A percentile compares a stretch with the other conserved stretches of the same genome.
Evolutionary conservation across 1,140 invertebrate genomes (phyloP).

Genomic region (Protaetia brevitarsis): DNA sequence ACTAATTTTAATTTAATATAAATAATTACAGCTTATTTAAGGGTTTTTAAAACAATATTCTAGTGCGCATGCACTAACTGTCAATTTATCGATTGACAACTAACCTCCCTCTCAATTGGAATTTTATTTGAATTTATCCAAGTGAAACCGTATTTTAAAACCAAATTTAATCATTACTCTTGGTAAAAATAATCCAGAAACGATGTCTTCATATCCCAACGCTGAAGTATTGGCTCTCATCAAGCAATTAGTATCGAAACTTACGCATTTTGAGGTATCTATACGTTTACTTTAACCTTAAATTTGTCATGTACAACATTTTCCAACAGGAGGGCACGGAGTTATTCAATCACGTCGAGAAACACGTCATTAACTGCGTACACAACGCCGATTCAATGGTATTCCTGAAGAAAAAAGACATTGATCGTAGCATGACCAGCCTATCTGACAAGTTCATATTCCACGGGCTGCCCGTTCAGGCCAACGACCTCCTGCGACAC

Average conservation of each 20-base stretch:
- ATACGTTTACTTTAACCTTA: background rate
- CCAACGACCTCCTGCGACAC: constrained; percentile 33
- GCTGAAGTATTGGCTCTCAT: constrained; percentile 2
- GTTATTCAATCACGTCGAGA: constrained; percentile 35
- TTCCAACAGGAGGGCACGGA: constrained; percentile 34
- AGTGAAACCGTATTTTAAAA: background rate
- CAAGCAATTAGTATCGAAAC: constrained; percentile 33
- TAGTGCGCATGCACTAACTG: too few relatives aligned
- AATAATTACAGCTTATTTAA: too few relatives aligned
- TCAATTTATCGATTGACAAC: too few relatives aligned
- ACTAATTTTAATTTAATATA: too few relatives aligned
- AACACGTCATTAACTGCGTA: constrained; percentile 30
- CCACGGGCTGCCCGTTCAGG: constrained; percentile 41
- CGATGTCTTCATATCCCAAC: background rate
- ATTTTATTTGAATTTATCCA: background rate
- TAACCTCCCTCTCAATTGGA: too few relatives aligned
- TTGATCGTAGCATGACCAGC: constrained; percentile 38
- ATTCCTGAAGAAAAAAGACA: constrained; percentile 39
- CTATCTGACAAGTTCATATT: constrained; percentile 43
- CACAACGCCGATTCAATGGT: constrained; percentile 39
- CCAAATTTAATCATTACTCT: background rate
- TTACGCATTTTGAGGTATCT: constrained; percentile 37
- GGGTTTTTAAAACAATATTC: too few relatives aligned
- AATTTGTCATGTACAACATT: constrained; percentile 20
- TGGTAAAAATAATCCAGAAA: too few relatives aligned